These are phyloP conservation scores for Orbicella faveolata DNA, from an alignment of 64 coral and sea anemone species.

Conservation along the genomic window DNA sequence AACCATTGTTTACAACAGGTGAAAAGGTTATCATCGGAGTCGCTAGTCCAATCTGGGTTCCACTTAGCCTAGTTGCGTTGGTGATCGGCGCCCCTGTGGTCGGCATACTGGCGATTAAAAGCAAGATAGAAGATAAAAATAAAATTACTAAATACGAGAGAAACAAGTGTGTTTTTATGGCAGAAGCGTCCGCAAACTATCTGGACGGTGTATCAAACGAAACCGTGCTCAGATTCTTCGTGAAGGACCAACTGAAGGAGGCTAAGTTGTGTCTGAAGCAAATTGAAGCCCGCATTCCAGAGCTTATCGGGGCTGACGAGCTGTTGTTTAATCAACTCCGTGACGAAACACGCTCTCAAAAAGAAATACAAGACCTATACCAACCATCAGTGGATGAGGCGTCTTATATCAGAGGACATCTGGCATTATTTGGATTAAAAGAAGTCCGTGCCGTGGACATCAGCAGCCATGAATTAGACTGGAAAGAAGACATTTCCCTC, in stretches of 20 bases:
- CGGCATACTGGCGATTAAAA: conserved; percentile 12
- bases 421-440: conserved; percentile 15
- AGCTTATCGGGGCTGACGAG: conserved; percentile 26
- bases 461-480: neutral
- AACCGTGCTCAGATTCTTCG: neutral
- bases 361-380: neutral
- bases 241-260: neutral
- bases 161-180: conserved; percentile 17
- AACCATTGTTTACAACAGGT: no score
- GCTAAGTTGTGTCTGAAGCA: neutral
- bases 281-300: neutral
- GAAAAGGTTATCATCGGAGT: conserved; percentile 24
- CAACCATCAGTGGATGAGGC: neutral
- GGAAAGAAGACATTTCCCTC: neutral
- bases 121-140: neutral
- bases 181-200: neutral
- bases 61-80: conserved; percentile 22
- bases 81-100: conserved; percentile 17
- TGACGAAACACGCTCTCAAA: conserved; percentile 9
- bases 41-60: conserved; percentile 39
- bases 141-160: neutral
- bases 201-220: neutral
- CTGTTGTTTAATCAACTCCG: conserved; percentile 11
- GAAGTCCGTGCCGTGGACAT: conserved; percentile 15
- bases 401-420: neutral